phyloP scores from a whole-genome alignment of 2,888 invertebrate species.

The Cybosia mesomella region DNA sequence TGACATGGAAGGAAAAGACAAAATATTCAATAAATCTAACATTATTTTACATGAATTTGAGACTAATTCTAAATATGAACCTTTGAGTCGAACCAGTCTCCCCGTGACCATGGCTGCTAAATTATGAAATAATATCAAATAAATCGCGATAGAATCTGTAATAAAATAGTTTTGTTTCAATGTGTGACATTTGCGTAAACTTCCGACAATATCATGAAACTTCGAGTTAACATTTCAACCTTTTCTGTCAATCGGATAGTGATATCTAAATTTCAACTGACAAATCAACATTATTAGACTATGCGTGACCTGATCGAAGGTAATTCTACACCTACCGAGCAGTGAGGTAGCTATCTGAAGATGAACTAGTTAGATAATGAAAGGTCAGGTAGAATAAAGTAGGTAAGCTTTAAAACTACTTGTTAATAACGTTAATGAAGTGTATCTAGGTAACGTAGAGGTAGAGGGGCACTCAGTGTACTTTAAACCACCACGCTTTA shows the following conservation, averaged over 20 bases:
- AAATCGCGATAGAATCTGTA: too few species aligned
- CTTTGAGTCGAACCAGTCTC: too few species aligned
- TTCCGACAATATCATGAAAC: too few species aligned
- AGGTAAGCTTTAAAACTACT: conserved; percentile 10
- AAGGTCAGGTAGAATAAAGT: conserved; percentile 22
- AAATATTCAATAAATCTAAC: too few species aligned
- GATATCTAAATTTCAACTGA: background rate
- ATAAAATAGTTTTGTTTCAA: too few species aligned
- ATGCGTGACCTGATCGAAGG: conserved; percentile 22
- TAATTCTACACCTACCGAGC: conserved; percentile 7
- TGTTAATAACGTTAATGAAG: conserved; percentile 18
- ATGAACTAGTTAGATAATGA: conserved; percentile 14
- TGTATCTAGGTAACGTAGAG: conserved; percentile 9
- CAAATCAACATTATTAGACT: conserved; percentile 19
- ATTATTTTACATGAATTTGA: too few species aligned
- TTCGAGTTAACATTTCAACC: background rate
- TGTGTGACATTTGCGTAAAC: too few species aligned
- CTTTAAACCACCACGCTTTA: conserved; percentile 1
- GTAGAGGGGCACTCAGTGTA: background rate
- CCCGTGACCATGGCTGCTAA: too few species aligned
- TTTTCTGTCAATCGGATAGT: background rate
- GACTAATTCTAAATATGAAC: too few species aligned
- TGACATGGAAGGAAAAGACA: too few species aligned
- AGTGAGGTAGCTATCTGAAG: conserved; percentile 25
- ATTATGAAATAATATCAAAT: too few species aligned